Base-by-base conservation (phyloP, 2,797 vertebrate genomes). In the Allobates femoralis region DNA sequence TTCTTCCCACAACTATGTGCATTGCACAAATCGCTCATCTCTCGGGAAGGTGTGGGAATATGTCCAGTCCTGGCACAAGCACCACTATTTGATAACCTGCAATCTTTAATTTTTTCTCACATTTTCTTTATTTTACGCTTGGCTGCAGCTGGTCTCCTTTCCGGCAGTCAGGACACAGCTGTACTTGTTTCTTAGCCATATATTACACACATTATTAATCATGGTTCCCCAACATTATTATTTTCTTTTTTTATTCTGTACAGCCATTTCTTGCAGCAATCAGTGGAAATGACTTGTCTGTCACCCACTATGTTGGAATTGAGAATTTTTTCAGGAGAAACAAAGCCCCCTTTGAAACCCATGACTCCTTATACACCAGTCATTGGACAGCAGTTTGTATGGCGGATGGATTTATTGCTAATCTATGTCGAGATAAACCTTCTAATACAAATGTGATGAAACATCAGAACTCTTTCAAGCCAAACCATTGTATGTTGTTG, bases 1-100 rank as follows among this genome's bases (percentile, higher is more conserved):
- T 94, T 90, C 79, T 91, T 60, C 58, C 89, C 91, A 81, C 92
- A 93, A 89, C 89, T 93, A 90, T 94, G 92, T 90, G 91, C 86
- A 90, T 90, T 92, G 90, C 92, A 91, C 90, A 90, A 86, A 89
- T 92, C 92, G 93, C 86, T 94, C 88, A 89, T 91, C 88, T 46
- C 23, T 88, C 89, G 77, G 89, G 84, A 18, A 88, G 87, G 89
- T 90, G 89, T 74, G 88, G 89, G 91, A 89, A 89, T 23, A 15
- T 91, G 86, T 91, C 83, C 89, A 89, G 89, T 89, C 89, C 85
- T 91, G 87, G 89, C 86, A 67, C 76, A 89, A 82, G 88, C 89
- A 85, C 89, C 78, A 88, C 30, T 69, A 28, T 86, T 60, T 32
- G 79, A 23, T 30, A 23, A 73, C 28, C 41, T 32, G 30, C 18